phyloP scores from a whole-genome alignment of 2,888 invertebrate species.

The Octodonta nipae region DNA sequence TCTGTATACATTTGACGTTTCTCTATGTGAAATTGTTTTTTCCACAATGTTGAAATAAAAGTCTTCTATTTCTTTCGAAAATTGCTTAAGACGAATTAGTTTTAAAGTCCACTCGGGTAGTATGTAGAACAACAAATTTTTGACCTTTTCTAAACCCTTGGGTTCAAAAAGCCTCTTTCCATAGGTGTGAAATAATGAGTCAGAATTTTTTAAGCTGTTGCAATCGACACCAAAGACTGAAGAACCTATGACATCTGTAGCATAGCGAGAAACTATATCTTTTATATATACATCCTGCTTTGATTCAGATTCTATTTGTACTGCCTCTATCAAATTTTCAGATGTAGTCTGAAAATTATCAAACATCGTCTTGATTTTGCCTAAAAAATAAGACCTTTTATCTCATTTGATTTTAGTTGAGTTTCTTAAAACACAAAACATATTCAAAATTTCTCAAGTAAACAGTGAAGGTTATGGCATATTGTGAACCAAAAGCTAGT shows the following conservation, averaged over 20 bases:
- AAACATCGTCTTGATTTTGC: slow-evolving; percentile 1
- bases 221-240: background rate
- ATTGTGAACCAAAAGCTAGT: too few species aligned
- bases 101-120: background rate
- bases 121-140: background rate
- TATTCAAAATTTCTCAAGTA: too few species aligned
- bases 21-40: slow-evolving; percentile 28
- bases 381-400: too few species aligned
- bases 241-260: background rate
- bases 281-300: background rate
- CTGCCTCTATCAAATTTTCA: background rate
- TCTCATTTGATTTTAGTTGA: too few species aligned
- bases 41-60: slow-evolving; percentile 26
- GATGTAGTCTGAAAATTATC: background rate
- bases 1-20: slow-evolving; percentile 27
- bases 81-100: background rate
- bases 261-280: background rate
- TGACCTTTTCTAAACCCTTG: background rate
- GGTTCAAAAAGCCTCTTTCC: background rate
- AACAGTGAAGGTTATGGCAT: too few species aligned
- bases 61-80: slow-evolving; percentile 21
- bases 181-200: background rate
- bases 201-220: background rate
- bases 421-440: too few species aligned
- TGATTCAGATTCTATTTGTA: background rate